Base-by-base conservation (phyloP, 30 jellyfish, hydroid and myxozoan genomes). In the Aurelia sp. region DNA sequence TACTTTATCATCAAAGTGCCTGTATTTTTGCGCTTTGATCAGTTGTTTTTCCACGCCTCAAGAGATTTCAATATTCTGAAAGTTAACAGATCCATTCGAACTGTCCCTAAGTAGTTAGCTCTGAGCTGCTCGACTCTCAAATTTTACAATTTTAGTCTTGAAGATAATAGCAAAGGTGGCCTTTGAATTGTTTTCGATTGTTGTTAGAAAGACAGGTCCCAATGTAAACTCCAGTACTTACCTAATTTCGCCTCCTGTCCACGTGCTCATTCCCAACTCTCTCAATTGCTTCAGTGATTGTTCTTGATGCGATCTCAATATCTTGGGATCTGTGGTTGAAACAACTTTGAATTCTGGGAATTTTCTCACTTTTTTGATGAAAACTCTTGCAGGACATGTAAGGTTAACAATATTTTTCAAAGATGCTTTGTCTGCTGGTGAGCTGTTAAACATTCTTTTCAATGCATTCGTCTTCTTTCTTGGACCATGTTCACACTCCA, bases 401-500 rank as follows among this genome's bases (percentile, higher is more conserved):
- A 93, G 86, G 51, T 88, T 93, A 58, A 97, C 94, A 30, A 93
- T 79, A 48, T 73, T 87, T 61, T 93, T 93, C 81, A 88, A 27
- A 9, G 97, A 78, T n/a, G 83, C 73, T 27, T 86, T 81, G 5
- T 93, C 95, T 9, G 86, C 98, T 19, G 93, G 89, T 11, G 91
- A 68, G 53, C 79, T 71, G 44, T 87, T 87, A 18, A 88, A 65
- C 93, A 88, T 82, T 72, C 98, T 81, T 74, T 93, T 93, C n/a
- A 93, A 50, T 27, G 97, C 97, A 79, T 89, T 93, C 22, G 93
- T 88, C 75, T 96, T 86, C 86, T 93, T 93, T 30, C 98, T 87
- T 50, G 98, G 98, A 7, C 98, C 98, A 84, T 93, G 98, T 67
- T 93, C 98, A 76, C 98, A 93, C 31, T 93, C 98, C 97, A 87